Evolutionary conservation across 2,797 vertebrate species (phyloP).

Genomic region (Falco berigora): DNA sequence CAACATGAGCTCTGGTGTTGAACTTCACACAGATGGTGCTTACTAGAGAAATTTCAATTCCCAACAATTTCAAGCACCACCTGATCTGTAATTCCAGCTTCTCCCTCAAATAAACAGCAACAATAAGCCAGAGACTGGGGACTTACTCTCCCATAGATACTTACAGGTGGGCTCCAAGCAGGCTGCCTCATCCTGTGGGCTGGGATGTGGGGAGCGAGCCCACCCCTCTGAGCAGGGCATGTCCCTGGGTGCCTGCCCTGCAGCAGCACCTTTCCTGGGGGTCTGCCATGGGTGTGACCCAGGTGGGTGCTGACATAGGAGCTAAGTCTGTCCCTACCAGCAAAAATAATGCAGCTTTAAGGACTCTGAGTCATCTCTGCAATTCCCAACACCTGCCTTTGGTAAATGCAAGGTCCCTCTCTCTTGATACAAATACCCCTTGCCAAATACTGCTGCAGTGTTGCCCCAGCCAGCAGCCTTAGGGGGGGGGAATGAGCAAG

Average conservation of each 20-base stretch:
- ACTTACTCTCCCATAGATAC: background rate
- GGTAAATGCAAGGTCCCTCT: background rate
- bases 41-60: background rate
- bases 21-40: background rate
- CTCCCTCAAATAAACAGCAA: background rate
- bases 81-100: background rate
- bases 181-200: background rate
- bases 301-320: background rate
- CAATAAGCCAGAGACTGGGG: background rate
- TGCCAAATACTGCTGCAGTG: background rate
- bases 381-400: background rate
- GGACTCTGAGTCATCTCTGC: background rate
- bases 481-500: background rate
- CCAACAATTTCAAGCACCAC: background rate
- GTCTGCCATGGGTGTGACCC: background rate
- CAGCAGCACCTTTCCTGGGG: background rate
- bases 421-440: background rate
- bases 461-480: background rate
- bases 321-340: background rate
- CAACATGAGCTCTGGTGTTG: background rate
- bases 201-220: background rate
- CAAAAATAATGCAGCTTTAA: background rate
- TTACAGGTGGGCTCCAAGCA: background rate
- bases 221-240: fast-evolving
- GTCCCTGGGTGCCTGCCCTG: background rate